Evolutionary conservation across 2,113 vertebrate species (phyloP).

Genomic region (Lampris incognitus): DNA sequence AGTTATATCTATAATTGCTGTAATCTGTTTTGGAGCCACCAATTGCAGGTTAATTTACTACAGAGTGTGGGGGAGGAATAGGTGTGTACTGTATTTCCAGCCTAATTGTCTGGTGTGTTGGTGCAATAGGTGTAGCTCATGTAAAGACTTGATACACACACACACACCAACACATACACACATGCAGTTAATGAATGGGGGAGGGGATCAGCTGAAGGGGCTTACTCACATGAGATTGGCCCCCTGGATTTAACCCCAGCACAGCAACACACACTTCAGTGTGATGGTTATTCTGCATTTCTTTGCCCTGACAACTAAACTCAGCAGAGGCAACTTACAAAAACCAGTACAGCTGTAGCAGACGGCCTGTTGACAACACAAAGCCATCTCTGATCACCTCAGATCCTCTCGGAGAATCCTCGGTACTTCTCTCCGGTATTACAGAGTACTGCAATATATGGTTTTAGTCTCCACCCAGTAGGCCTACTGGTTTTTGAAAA

Average conservation of each 20-base stretch:
- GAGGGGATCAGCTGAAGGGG: conserved; percentile 58
- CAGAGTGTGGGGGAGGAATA: neutral
- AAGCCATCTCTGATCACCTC: neutral
- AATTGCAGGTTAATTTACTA: no score
- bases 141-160: conserved; percentile 17
- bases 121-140: neutral
- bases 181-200: neutral
- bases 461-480: no score
- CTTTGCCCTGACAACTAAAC: conserved; percentile 24
- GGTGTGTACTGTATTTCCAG: conserved; percentile 21
- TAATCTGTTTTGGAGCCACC: no score
- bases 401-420: neutral
- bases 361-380: neutral
- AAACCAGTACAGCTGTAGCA: neutral
- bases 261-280: conserved; percentile 12
- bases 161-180: conserved; percentile 5
- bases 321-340: neutral
- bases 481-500: no score
- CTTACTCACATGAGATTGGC: conserved; percentile 55
- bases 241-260: conserved; percentile 47
- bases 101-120: conserved; percentile 12
- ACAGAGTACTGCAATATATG: no score
- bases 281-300: neutral
- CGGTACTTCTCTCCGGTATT: neutral
- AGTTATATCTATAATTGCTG: no score